Evolutionary conservation across 2,888 invertebrate genomes (phyloP), one percentile per base, ranked within the genome.

Genomic region (Iselma pallidipennis): DNA sequence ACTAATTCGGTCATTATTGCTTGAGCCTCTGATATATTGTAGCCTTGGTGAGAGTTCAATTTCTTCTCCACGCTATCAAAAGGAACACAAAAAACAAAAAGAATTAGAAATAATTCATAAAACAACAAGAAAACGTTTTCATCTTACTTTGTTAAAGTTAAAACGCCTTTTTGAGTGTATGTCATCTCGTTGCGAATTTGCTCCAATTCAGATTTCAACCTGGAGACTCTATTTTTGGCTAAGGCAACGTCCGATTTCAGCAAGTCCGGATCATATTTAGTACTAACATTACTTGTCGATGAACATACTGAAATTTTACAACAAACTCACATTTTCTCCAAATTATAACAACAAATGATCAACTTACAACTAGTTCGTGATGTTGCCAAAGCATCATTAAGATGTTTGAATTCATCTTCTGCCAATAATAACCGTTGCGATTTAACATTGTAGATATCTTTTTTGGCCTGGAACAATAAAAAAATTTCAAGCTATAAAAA

Each of bases 371-470:
- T 96, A 74, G 94, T 94, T 78, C 94, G 88, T 66, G 96, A 96
- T 66, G 95, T 91, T 69, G 91, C 94, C 74, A 95, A 87, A 50
- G 91, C 91, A 80, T 92, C 92, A 83, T 94, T 95, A 65, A 97
- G 88, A 81, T 95, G 94, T 80, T 95, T 92, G 84, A 95, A 97
- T 83, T 98, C 97, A 82, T 97, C 95, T 83, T 97, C 95, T 57
- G 97, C 97, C 74, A 98, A 85, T 77, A 91, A 89, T 74, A 98
- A 84, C 79, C 97, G 88, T 84, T 97, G 95, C 79, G 96, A 94
- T 83, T 98, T 98, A 69, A 98, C 91, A 83, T 95, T 92, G 84
- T 91, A 94, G 82, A 97, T 96, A 85, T 98, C 97, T 81, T 95
- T 94, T 84, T 97, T 97, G 73, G 96, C 96, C 94, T 95, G 86